These are phyloP conservation scores for Zhuqinia jingwanae DNA, from an alignment of 2,888 invertebrate genomes.

Conservation along the genomic window DNA sequence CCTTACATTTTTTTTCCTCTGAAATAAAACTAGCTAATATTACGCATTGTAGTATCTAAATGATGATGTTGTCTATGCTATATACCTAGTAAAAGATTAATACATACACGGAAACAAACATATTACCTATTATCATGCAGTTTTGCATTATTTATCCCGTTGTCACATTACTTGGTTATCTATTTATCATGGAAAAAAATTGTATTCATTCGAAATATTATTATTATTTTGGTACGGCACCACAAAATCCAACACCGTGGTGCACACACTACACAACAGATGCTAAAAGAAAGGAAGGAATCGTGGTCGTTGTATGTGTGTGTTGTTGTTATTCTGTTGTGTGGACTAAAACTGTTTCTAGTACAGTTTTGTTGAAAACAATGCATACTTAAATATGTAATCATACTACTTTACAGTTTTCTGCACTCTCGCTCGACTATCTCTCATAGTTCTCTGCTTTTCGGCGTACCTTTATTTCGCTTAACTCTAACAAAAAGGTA, in stretches of 20 bases:
- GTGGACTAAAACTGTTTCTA: constrained; percentile 10
- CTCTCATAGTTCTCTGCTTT: constrained; percentile 12
- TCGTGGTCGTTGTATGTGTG: constrained; percentile 19
- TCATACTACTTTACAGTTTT: constrained; percentile 35
- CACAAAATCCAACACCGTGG: neutral
- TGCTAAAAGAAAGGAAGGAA: constrained; percentile 1
- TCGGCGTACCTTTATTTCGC: constrained; percentile 27
- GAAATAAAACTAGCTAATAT: neutral
- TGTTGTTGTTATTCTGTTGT: neutral
- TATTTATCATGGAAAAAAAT: constrained; percentile 66
- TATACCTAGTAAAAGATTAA: too few relatives aligned
- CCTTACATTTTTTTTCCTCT: neutral
- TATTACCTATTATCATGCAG: too few relatives aligned
- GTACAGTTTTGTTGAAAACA: constrained; percentile 51
- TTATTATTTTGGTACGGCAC: neutral
- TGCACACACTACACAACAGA: neutral
- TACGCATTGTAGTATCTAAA: too few relatives aligned
- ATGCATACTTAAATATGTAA: constrained; percentile 51
- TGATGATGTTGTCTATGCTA: neutral
- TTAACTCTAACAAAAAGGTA: neutral
- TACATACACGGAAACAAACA: too few relatives aligned
- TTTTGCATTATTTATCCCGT: constrained; percentile 59
- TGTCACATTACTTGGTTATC: constrained; percentile 60
- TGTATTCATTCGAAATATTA: constrained; percentile 12
- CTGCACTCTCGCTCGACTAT: neutral